Evolutionary conservation across 2,797 vertebrate genomes (phyloP), one percentile per base, ranked within the genome.

Genomic region (Crypturellus tataupa): DNA sequence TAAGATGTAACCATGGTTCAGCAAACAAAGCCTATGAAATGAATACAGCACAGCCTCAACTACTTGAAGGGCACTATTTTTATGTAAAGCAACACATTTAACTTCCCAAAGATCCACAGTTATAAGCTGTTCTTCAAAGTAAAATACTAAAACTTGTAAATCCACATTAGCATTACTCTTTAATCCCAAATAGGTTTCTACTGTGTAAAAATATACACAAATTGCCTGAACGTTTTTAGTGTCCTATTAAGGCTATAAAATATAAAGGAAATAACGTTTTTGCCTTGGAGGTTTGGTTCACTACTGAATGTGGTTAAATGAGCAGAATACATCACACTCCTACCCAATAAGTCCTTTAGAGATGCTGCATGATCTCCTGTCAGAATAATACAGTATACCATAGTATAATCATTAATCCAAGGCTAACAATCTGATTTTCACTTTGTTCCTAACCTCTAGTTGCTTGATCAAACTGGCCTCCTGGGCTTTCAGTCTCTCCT

Each of bases 401-500:
- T 18, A 59, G 9, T 55, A 37, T 27, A 64, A 71, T 24, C 29
- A 77, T 40, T 82, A 62, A 82, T 62, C 42, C 58, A 77, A 63
- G 39, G 24, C 39, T 73, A 93, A 17, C 4, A n/a, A 46, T 72
- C 8, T 46, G 40, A 55, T 35, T 81, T 79, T 39, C 55, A 58
- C 15, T 87, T 73, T 3, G 14, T 18, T 80, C 55, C 97, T 98
- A 89, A 99, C 99, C 99, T 99, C 98, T 65, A 99, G 97, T 7
- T 99, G 99, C 95, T 99, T 99, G 86, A 99, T 98, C 63, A 99
- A 96, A 94, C 98, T 99, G 73, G 99, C 99, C 97, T 99, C 99
- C 94, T 99, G 98, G n/a, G 99, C 99, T 95, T 99, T 99, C 65
- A 99, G 97, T 15, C 98, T 98, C 89, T 99, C 99, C 96, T 99